Percentiles rank a stretch among this genome's conserved stretches.
phyloP scores from a whole-genome alignment of 2,113 vertebrate species.

The Morone chrysops region DNA sequence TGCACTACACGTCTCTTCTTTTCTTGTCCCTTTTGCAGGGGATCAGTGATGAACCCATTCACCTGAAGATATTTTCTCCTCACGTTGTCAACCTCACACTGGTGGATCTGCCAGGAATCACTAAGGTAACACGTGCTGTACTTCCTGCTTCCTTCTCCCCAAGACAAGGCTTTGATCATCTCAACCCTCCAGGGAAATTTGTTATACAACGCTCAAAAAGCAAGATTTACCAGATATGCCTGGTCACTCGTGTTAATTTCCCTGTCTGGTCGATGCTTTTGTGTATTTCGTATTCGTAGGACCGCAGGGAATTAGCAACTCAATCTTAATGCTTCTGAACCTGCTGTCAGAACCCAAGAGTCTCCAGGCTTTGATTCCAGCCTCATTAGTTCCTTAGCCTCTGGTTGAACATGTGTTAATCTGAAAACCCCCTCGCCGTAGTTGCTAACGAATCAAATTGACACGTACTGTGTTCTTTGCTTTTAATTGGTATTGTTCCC shows the following conservation, averaged over 20 bases:
- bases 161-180: constrained; percentile 47
- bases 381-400: constrained; percentile 50
- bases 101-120: constrained; percentile 98
- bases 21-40: constrained; percentile 85
- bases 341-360: constrained; percentile 1
- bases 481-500: constrained; percentile 33
- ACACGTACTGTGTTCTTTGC: constrained; percentile 2
- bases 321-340: constrained; percentile 1
- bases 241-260: constrained; percentile 21
- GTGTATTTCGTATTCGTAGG: not conserved
- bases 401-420: constrained; percentile 33
- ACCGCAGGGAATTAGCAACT: not conserved
- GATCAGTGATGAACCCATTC: constrained; percentile 97
- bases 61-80: constrained; percentile 97
- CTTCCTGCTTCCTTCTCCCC: not conserved
- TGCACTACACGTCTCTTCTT: not conserved
- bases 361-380: constrained; percentile 42
- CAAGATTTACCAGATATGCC: not conserved
- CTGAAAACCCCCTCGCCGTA: constrained; percentile 17
- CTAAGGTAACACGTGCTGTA: constrained; percentile 87
- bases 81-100: constrained; percentile 97
- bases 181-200: not conserved
- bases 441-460: constrained; percentile 24
- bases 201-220: not conserved
- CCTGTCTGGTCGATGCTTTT: not conserved